Conservation (phyloP, 2,797 vertebrate genomes). For the Enteromius viviparus region DNA sequence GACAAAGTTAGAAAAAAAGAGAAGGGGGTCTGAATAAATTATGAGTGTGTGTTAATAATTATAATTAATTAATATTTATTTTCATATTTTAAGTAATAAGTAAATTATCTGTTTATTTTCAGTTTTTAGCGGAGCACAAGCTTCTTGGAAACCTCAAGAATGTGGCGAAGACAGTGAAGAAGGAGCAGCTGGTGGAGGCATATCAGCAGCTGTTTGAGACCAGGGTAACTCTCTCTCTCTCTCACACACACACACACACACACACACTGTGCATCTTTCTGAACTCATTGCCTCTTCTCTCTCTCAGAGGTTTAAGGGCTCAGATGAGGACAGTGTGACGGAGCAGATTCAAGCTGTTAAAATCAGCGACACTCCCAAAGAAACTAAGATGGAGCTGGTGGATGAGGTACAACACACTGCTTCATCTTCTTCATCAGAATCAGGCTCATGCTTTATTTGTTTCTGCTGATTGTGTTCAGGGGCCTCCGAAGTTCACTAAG, state of each 20-base stretch:
- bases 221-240: constrained; percentile 74
- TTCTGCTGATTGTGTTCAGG: constrained; percentile 70
- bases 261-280: no score
- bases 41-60: no score
- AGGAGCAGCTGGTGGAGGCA: constrained; percentile 88
- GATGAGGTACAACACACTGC: constrained; percentile 81
- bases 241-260: no score
- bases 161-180: constrained; percentile 94
- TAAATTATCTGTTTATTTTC: not conserved
- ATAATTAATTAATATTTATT: no score
- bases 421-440: not conserved
- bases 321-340: constrained; percentile 80
- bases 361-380: constrained; percentile 85
- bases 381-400: constrained; percentile 76
- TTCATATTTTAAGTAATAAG: no score
- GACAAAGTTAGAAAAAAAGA: no score
- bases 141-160: constrained; percentile 95
- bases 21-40: no score
- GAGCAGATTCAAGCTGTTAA: constrained; percentile 86
- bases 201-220: constrained; percentile 91
- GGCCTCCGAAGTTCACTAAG: constrained; percentile 90
- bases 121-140: constrained; percentile 95
- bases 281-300: no score
- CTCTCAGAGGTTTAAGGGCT: constrained; percentile 88
- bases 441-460: not conserved